These are phyloP conservation scores for Zaprionus ornatus DNA, from an alignment of 1,140 invertebrate genomes.

Conservation along the genomic window DNA sequence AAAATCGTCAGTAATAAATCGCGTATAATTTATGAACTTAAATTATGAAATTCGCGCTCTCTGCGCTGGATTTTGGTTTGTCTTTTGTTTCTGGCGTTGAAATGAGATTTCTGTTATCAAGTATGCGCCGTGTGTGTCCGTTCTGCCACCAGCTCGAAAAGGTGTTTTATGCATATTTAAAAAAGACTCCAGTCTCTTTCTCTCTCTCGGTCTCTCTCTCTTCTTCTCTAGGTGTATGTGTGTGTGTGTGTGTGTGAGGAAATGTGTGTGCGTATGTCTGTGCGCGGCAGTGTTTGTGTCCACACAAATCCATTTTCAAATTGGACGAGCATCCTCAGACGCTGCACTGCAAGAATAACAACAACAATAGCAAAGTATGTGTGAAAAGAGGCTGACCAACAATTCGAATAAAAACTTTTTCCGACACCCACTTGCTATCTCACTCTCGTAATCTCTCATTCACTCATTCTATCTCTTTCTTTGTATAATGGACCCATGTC, in stretches of 20 bases:
- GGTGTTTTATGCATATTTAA: constrained; percentile 79
- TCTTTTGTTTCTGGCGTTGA: constrained; percentile 57
- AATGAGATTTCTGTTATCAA: constrained; percentile 71
- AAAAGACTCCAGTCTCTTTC: constrained; percentile 40
- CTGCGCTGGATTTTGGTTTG: background rate
- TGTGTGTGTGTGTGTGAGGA: constrained; percentile 11
- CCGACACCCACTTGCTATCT: constrained; percentile 2
- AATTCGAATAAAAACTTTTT: constrained; percentile 53
- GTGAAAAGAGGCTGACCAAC: constrained; percentile 31
- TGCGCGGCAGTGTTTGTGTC: constrained; percentile 28
- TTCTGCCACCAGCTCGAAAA: constrained; percentile 37
- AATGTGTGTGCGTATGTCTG: constrained; percentile 15
- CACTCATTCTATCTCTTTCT: constrained; percentile 14
- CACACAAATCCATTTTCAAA: constrained; percentile 69
- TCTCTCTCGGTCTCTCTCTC: too few relatives aligned
- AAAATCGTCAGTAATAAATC: constrained; percentile 5
- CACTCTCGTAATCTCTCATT: background rate
- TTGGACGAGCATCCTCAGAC: constrained; percentile 36
- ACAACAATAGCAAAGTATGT: constrained; percentile 17
- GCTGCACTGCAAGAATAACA: constrained; percentile 48
- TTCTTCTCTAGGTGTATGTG: too few relatives aligned
- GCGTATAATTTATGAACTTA: constrained; percentile 1
- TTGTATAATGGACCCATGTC: constrained; percentile 67
- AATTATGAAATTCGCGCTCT: background rate
- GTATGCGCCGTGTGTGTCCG: constrained; percentile 54